A percentile compares a stretch with the other conserved stretches of the same genome.
phyloP scores from a whole-genome alignment of 2,888 invertebrate species.

The Heterodera filipjevi region DNA sequence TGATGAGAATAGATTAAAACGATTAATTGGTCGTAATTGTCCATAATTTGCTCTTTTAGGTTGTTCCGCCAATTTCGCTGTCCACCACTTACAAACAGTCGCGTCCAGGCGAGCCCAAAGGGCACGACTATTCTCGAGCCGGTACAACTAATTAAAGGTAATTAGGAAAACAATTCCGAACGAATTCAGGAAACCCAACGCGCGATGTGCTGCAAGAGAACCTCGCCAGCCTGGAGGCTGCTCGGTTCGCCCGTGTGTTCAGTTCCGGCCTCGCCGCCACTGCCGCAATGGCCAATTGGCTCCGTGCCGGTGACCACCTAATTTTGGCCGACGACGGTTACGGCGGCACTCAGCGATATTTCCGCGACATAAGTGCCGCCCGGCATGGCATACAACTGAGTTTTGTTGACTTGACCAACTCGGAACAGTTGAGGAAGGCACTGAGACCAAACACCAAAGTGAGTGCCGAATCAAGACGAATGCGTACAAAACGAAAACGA shows the following conservation, averaged over 20 bases:
- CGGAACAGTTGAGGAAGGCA: constrained; percentile 74
- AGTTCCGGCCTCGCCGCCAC: constrained; percentile 86
- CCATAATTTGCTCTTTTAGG: constrained; percentile 63
- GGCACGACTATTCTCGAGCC: constrained; percentile 65
- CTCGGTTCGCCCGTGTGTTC: constrained; percentile 79
- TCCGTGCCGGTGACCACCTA: constrained; percentile 85
- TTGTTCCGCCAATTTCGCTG: constrained; percentile 86
- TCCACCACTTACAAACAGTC: constrained; percentile 91
- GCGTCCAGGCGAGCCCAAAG: constrained; percentile 81
- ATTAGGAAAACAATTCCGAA: not conserved
- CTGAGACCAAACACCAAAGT: constrained; percentile 86
- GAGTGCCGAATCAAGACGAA: not conserved
- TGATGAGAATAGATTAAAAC: no score
- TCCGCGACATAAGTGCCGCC: constrained; percentile 70
- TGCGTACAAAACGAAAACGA: no score
- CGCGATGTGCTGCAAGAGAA: constrained; percentile 84
- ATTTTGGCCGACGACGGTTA: constrained; percentile 89
- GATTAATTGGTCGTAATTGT: no score
- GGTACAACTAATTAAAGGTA: not conserved
- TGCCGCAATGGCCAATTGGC: constrained; percentile 77
- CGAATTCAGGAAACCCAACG: constrained; percentile 79
- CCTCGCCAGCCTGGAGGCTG: constrained; percentile 86
- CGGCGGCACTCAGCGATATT: constrained; percentile 74
- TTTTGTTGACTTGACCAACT: constrained; percentile 79
- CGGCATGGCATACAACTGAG: constrained; percentile 76